These are phyloP conservation scores for Acleris literana DNA, from an alignment of 2,888 invertebrate species.

Conservation along the genomic window DNA sequence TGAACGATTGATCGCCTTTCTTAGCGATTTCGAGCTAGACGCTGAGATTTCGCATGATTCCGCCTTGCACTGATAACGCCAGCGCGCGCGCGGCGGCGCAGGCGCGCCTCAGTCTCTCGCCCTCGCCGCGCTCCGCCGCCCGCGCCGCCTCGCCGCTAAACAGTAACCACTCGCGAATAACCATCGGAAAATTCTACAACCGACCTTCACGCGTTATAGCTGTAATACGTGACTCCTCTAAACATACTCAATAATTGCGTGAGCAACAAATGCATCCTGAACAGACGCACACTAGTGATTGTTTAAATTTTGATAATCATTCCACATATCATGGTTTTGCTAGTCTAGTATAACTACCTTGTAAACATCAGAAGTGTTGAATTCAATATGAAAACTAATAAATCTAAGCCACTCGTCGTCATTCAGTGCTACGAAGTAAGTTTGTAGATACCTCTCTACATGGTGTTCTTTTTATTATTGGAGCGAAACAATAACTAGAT, in stretches of 20 bases:
- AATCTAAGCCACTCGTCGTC: constrained; percentile 80
- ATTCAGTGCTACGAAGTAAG: constrained; percentile 86
- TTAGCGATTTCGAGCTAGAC: constrained; percentile 38
- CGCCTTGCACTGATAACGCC: constrained; percentile 72
- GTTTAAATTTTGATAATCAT: constrained; percentile 13
- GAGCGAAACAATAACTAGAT: constrained; percentile 45
- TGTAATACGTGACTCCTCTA: constrained; percentile 42
- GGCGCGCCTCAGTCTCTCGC: constrained; percentile 48
- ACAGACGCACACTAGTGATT: constrained; percentile 8
- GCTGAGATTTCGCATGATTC: constrained; percentile 62
- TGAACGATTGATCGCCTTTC: constrained; percentile 33
- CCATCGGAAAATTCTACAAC: constrained; percentile 54
- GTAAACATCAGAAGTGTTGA: constrained; percentile 17
- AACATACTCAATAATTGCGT: constrained; percentile 24
- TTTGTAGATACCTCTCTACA: constrained; percentile 42
- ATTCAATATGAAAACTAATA: constrained; percentile 58
- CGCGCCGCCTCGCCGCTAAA: constrained; percentile 28
- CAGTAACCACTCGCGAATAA: constrained; percentile 39
- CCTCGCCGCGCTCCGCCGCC: constrained; percentile 49
- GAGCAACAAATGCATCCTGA: constrained; percentile 11
- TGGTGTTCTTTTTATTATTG: constrained; percentile 47
- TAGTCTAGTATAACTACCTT: constrained; percentile 18
- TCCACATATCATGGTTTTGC: constrained; percentile 15
- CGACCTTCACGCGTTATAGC: constrained; percentile 69
- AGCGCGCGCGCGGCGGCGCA: constrained; percentile 39